phyloP scores from a whole-genome alignment of 2,113 vertebrate species.

The Tetraodon nigroviridis region DNA sequence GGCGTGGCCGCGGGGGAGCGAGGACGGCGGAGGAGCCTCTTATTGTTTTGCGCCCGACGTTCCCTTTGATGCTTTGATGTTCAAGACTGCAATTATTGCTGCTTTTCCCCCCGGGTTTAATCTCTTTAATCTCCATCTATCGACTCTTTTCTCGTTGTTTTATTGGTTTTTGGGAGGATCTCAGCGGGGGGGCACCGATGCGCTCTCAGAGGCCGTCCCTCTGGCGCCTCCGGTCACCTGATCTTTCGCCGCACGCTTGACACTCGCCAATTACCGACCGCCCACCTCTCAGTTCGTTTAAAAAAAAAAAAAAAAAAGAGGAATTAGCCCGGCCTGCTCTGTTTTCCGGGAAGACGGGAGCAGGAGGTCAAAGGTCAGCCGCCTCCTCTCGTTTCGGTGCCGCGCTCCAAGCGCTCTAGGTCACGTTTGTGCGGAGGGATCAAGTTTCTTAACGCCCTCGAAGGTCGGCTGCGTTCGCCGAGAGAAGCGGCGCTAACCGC shows the following conservation, averaged over 20 bases:
- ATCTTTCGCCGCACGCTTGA: conserved; percentile 58
- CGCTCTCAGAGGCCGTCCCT: conserved; percentile 29
- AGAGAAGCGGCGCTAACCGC: too few relatives aligned
- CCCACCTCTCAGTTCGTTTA: conserved; percentile 64
- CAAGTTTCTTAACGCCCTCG: conserved; percentile 44
- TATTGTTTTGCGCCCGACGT: conserved; percentile 35
- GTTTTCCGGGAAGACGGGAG: conserved; percentile 50
- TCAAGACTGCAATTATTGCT: too few relatives aligned
- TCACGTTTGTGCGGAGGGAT: conserved; percentile 61
- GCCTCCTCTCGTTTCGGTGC: conserved; percentile 50
- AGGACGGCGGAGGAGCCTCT: conserved; percentile 47
- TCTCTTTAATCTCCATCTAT: too few relatives aligned
- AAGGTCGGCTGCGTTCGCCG: conserved; percentile 45
- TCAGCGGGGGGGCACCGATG: conserved; percentile 41
- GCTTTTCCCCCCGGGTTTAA: too few relatives aligned
- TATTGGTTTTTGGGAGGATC: too few relatives aligned
- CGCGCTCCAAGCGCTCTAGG: conserved; percentile 49
- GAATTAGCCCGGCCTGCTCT: conserved; percentile 58
- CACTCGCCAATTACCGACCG: conserved; percentile 60
- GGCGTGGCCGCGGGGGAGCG: conserved; percentile 49
- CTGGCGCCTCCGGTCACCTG: conserved; percentile 41
- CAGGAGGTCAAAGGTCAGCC: conserved; percentile 60
- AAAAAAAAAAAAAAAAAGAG: too few relatives aligned
- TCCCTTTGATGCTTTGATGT: too few relatives aligned
- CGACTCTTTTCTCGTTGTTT: too few relatives aligned